phyloP scores from a whole-genome alignment of 2,797 vertebrate species.

The Gymnothorax javanicus region DNA sequence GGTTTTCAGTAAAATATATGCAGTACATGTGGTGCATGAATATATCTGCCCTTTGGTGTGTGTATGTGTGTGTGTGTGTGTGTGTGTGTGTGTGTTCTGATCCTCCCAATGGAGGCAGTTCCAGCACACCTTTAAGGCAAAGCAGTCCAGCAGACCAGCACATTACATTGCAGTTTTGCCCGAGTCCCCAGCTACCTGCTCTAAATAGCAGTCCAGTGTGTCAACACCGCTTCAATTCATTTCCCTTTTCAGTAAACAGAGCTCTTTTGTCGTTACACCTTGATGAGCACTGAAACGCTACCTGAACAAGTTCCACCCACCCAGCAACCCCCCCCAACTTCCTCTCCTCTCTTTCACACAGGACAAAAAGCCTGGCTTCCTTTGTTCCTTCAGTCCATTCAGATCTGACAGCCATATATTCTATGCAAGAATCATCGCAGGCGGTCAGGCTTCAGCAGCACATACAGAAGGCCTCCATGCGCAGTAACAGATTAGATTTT shows the following conservation, averaged over 20 bases:
- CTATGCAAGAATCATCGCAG: background rate
- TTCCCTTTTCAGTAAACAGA: background rate
- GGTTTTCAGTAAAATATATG: background rate
- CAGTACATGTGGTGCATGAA: background rate
- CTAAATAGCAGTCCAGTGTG: background rate
- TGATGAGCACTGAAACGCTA: background rate
- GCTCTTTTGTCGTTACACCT: constrained; percentile 8
- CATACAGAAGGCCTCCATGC: background rate
- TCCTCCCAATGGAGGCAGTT: background rate
- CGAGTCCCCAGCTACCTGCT: background rate
- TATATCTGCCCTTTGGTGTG: background rate
- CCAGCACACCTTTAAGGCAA: background rate
- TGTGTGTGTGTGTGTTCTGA: background rate
- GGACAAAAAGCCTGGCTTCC: background rate
- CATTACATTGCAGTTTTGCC: background rate
- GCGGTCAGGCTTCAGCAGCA: no score
- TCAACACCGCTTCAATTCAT: background rate
- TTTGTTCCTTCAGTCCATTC: background rate
- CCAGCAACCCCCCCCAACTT: background rate
- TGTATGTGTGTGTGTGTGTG: background rate
- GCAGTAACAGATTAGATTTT: background rate
- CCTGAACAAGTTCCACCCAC: background rate
- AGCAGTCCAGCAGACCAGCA: background rate
- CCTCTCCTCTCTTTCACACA: background rate
- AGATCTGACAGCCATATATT: background rate